phyloP scores from a whole-genome alignment of 2,113 vertebrate genomes.

The Myiozetetes cayanensis region DNA sequence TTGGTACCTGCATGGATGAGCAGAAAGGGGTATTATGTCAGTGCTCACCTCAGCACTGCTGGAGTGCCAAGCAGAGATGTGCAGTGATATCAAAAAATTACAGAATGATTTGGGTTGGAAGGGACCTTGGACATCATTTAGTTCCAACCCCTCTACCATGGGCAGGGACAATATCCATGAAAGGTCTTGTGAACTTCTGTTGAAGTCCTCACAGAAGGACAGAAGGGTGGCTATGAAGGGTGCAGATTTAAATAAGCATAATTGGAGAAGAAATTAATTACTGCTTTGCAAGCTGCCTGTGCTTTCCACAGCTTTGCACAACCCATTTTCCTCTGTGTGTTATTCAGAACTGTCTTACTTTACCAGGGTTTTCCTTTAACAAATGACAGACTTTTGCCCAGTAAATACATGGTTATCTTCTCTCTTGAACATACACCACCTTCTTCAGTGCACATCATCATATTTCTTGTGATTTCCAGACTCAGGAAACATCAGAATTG shows the following conservation, averaged over 20 bases:
- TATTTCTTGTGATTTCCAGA: neutral
- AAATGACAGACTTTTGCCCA: neutral
- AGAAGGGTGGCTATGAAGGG: neutral
- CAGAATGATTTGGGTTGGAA: neutral
- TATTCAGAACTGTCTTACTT: neutral
- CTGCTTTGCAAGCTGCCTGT: neutral
- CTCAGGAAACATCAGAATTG: neutral
- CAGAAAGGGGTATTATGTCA: neutral
- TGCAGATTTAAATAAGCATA: neutral
- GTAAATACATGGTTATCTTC: accelerated
- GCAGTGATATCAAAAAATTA: neutral
- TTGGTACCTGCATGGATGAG: neutral
- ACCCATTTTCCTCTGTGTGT: neutral
- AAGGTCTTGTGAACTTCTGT: neutral
- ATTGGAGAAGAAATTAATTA: neutral
- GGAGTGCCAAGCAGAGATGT: neutral
- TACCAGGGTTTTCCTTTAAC: neutral
- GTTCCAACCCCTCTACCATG: neutral
- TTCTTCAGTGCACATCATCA: neutral
- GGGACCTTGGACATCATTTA: neutral
- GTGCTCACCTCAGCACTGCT: neutral
- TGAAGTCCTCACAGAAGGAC: neutral
- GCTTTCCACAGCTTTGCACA: neutral
- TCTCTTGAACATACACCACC: neutral
- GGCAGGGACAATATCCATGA: accelerated